Percentiles rank a stretch among this genome's conserved stretches.
phyloP scores from a whole-genome alignment of 2,113 vertebrate species.

The Acrocephalus arundinaceus region DNA sequence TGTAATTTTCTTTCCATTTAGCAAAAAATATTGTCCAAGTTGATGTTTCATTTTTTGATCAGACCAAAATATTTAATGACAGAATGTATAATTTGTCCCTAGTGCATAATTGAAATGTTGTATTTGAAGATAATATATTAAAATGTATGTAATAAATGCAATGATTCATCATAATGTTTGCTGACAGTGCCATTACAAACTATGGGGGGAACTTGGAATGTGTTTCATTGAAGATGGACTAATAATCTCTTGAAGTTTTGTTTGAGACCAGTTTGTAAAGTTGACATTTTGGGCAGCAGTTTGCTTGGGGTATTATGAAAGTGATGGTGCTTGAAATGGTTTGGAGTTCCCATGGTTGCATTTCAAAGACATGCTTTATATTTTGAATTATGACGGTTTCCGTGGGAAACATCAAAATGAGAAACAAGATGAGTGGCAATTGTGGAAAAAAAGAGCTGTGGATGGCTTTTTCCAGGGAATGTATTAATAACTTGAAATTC shows the following conservation, averaged over 20 bases:
- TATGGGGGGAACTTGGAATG: neutral
- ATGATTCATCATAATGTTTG: neutral
- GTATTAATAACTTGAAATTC: slow-evolving; percentile 16
- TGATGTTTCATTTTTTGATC: neutral
- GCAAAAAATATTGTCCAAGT: neutral
- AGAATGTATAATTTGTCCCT: neutral
- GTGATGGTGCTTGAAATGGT: neutral
- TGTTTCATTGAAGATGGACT: neutral
- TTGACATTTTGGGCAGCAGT: neutral
- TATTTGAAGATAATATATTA: neutral
- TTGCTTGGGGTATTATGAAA: neutral
- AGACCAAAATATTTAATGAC: neutral
- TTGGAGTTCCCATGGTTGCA: neutral
- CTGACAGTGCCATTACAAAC: neutral
- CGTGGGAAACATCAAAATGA: slow-evolving; percentile 11
- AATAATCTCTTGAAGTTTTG: neutral
- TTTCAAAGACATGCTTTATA: slow-evolving; percentile 7
- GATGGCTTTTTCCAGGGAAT: slow-evolving; percentile 28
- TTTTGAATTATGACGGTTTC: slow-evolving; percentile 33
- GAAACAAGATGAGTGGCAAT: neutral
- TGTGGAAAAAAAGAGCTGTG: slow-evolving; percentile 21
- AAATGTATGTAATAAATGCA: neutral
- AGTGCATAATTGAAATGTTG: neutral
- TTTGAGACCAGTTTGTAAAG: neutral
- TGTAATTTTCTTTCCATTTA: neutral